These are phyloP conservation scores for Acestrorhynchus altus DNA, from an alignment of 2,797 vertebrate species.

Conservation along the genomic window DNA sequence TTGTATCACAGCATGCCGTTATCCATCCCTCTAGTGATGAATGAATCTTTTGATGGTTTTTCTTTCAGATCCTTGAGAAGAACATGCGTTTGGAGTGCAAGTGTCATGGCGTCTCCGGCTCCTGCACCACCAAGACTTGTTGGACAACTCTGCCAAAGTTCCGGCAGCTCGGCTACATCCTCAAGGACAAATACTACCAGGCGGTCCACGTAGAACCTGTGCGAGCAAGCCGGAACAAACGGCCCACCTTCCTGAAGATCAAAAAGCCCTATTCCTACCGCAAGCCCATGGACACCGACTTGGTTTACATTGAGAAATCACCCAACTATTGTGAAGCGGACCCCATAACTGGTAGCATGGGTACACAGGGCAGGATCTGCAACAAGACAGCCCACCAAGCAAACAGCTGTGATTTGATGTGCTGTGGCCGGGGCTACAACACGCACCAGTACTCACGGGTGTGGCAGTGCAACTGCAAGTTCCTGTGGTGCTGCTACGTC, in stretches of 20 bases:
- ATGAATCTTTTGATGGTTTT: slow-evolving; percentile 12
- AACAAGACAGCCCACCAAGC: slow-evolving; percentile 93
- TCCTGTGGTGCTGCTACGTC: slow-evolving; percentile 98
- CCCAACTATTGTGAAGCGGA: slow-evolving; percentile 98
- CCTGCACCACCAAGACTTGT: slow-evolving; percentile 97
- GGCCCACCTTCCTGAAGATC: slow-evolving; percentile 95
- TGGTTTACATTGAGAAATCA: slow-evolving; percentile 95
- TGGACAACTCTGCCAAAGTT: slow-evolving; percentile 98
- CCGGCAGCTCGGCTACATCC: slow-evolving; percentile 92
- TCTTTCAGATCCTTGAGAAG: slow-evolving; percentile 88
- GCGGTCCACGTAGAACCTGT: slow-evolving; percentile 95
- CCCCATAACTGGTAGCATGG: slow-evolving; percentile 89
- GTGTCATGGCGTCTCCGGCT: slow-evolving; percentile 95
- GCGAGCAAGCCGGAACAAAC: slow-evolving; percentile 92
- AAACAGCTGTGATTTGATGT: slow-evolving; percentile 96
- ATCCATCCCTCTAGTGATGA: neutral
- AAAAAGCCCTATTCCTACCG: slow-evolving; percentile 94
- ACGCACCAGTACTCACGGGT: slow-evolving; percentile 95
- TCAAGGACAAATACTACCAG: slow-evolving; percentile 95
- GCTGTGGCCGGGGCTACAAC: slow-evolving; percentile 95
- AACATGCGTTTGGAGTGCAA: slow-evolving; percentile 97
- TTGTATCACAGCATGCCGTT: too few relatives aligned
- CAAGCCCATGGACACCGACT: slow-evolving; percentile 94
- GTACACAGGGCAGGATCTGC: slow-evolving; percentile 94
- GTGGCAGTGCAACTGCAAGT: slow-evolving; percentile 99